phyloP scores from a whole-genome alignment of 1,140 invertebrate species.

The Teleopsis dalmanni region DNA sequence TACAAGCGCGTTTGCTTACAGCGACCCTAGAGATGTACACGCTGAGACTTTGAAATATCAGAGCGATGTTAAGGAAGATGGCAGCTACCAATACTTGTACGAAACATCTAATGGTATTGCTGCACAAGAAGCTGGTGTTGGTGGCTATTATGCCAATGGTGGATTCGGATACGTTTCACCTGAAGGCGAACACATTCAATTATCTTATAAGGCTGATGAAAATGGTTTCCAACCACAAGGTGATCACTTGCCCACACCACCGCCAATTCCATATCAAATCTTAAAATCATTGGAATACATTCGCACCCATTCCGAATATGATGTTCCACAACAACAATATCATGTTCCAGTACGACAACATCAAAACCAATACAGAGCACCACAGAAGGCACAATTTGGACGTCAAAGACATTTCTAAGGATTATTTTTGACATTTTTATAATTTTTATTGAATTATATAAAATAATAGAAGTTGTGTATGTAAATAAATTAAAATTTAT shows the following conservation, averaged over 20 bases:
- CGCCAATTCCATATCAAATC: constrained; percentile 39
- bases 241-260: constrained; percentile 48
- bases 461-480: too few relatives aligned
- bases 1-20: not conserved
- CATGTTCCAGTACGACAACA: too few relatives aligned
- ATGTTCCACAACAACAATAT: too few relatives aligned
- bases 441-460: too few relatives aligned
- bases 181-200: constrained; percentile 45
- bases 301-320: constrained; percentile 42
- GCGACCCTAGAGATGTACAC: not conserved
- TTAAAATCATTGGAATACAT: constrained; percentile 47
- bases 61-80: constrained; percentile 33
- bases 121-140: constrained; percentile 49
- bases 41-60: constrained; percentile 3
- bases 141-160: constrained; percentile 35
- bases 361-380: too few relatives aligned
- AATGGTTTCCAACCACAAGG: constrained; percentile 51
- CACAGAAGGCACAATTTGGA: too few relatives aligned
- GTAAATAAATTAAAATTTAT: too few relatives aligned
- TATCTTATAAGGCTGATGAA: constrained; percentile 55
- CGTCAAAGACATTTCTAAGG: too few relatives aligned
- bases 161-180: constrained; percentile 32
- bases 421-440: too few relatives aligned
- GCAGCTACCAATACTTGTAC: constrained; percentile 49
- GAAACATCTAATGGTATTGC: constrained; percentile 55